Percentiles rank a stretch among this genome's conserved stretches.
These are phyloP conservation scores for Mastigias papua DNA, from an alignment of 30 jellyfish, hydroid and myxozoan species.

Conservation along the genomic window DNA sequence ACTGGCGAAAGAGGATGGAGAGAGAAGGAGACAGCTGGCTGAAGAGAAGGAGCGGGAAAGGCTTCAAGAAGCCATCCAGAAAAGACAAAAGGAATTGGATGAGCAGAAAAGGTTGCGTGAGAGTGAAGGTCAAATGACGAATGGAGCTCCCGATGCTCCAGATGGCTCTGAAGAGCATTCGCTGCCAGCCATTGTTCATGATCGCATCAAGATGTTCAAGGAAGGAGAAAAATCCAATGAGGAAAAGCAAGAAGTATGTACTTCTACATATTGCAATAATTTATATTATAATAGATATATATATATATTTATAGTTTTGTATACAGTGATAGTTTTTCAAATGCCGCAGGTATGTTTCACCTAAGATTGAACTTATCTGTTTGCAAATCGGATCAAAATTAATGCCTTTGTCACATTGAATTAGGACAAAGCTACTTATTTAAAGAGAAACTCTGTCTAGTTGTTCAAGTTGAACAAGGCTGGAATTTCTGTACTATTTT, in stretches of 20 bases:
- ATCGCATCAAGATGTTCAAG: constrained; percentile 62
- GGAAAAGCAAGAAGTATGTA: constrained; percentile 45
- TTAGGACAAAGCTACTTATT: too few relatives aligned
- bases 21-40: constrained; percentile 20
- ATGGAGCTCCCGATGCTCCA: neutral
- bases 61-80: constrained; percentile 28
- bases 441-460: too few relatives aligned
- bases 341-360: too few relatives aligned
- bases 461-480: too few relatives aligned
- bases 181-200: constrained; percentile 66
- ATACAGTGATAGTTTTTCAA: too few relatives aligned
- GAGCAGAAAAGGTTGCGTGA: neutral
- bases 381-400: too few relatives aligned
- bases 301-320: too few relatives aligned
- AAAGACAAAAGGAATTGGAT: constrained; percentile 34
- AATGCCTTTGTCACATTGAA: too few relatives aligned
- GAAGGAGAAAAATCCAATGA: constrained; percentile 42
- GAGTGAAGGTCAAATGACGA: neutral
- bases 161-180: constrained; percentile 19
- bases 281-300: too few relatives aligned
- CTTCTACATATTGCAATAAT: too few relatives aligned
- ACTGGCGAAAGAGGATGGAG: constrained; percentile 48
- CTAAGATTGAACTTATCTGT: too few relatives aligned
- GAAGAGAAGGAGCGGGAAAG: constrained; percentile 52
- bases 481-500: too few relatives aligned